Conservation (phyloP, 2,888 invertebrate genomes). For the Bursaphelenchus okinawaensis region DNA sequence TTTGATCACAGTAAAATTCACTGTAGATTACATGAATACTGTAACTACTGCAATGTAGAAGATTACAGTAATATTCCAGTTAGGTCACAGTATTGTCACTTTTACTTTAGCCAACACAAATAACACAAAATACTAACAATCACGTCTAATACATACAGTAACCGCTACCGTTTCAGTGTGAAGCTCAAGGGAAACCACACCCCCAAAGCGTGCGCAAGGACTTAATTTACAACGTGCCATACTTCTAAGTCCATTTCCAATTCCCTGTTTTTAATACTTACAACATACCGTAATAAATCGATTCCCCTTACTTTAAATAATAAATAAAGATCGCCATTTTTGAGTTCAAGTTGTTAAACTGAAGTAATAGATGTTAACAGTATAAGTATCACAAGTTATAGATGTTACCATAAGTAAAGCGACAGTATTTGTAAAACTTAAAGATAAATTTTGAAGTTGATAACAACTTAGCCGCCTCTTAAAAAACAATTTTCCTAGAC, state of each 20-base stretch:
- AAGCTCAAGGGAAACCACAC: slow-evolving; percentile 30
- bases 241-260: slow-evolving; percentile 14
- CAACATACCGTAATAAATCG: background rate
- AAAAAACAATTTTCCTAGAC: too few species aligned
- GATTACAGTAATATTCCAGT: background rate
- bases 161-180: slow-evolving; percentile 27
- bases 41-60: background rate
- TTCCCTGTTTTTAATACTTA: background rate
- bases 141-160: background rate
- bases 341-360: too few species aligned
- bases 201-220: slow-evolving; percentile 25
- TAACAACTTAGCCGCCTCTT: too few species aligned
- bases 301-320: background rate
- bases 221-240: slow-evolving; percentile 28
- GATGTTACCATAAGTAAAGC: too few species aligned
- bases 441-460: too few species aligned
- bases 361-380: too few species aligned
- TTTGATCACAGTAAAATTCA: too few species aligned
- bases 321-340: background rate
- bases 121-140: background rate
- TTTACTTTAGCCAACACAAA: background rate
- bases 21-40: too few species aligned
- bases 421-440: too few species aligned
- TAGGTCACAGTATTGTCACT: background rate
- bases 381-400: too few species aligned